These are phyloP conservation scores for Mastacembelus armatus DNA, from an alignment of 2,797 vertebrate species.

Conservation along the genomic window DNA sequence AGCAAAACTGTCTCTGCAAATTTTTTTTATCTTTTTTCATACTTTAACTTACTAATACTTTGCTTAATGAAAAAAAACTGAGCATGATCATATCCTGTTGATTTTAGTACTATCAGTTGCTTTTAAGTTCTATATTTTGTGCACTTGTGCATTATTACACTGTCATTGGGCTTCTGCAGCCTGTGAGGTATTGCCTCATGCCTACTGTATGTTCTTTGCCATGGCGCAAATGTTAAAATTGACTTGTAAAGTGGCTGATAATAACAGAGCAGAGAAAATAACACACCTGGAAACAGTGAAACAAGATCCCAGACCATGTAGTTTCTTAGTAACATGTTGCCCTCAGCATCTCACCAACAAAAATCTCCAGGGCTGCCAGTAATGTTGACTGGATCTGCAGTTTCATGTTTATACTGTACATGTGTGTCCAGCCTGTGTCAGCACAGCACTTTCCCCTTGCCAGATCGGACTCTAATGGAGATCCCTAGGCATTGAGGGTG, in stretches of 20 bases:
- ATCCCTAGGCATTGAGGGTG: conserved; percentile 77
- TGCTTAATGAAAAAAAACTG: too few species aligned
- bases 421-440: conserved; percentile 61
- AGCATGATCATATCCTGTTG: too few species aligned
- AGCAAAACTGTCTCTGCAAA: too few species aligned
- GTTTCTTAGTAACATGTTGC: conserved; percentile 58
- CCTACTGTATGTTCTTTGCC: background rate
- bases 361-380: conserved; percentile 62
- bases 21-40: too few species aligned
- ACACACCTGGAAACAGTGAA: conserved; percentile 30
- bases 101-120: too few species aligned
- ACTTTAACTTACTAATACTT: too few species aligned
- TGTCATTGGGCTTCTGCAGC: background rate
- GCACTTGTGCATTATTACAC: too few species aligned
- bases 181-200: background rate
- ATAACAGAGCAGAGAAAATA: conserved; percentile 9
- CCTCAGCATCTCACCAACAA: conserved; percentile 35
- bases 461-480: conserved; percentile 82
- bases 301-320: conserved; percentile 45
- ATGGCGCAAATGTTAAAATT: too few species aligned
- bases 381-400: conserved; percentile 56
- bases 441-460: conserved; percentile 73
- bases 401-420: conserved; percentile 35
- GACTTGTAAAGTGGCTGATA: too few species aligned
- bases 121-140: background rate